Evolutionary conservation across 2,113 vertebrate genomes (phyloP).

Genomic region (Leptosomus discolor): DNA sequence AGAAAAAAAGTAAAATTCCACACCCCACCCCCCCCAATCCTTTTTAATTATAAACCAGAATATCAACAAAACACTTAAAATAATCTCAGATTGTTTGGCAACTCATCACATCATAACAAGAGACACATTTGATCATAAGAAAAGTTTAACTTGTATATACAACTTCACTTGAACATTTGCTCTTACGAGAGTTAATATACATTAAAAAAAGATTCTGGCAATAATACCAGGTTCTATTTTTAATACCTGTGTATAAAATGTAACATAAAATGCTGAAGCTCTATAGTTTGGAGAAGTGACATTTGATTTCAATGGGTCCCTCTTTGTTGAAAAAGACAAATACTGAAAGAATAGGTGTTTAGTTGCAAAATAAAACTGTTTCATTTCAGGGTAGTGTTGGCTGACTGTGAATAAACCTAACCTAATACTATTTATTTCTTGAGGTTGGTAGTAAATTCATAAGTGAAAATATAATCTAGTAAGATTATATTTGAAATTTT

Average conservation of each 20-base stretch:
- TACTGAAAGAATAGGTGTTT: neutral
- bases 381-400: neutral
- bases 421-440: neutral
- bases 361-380: neutral
- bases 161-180: constrained; percentile 75
- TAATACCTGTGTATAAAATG: constrained; percentile 70
- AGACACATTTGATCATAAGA: constrained; percentile 77
- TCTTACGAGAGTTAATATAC: constrained; percentile 74
- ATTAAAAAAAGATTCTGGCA: constrained; percentile 75
- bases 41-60: constrained; percentile 79
- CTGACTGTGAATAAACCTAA: neutral
- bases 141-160: constrained; percentile 78
- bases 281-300: neutral
- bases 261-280: constrained; percentile 63
- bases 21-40: constrained; percentile 45
- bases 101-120: constrained; percentile 75
- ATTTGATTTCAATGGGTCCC: constrained; percentile 22
- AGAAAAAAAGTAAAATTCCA: constrained; percentile 18
- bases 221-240: constrained; percentile 64
- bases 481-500: constrained; percentile 51
- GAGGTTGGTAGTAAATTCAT: constrained; percentile 39
- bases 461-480: constrained; percentile 46
- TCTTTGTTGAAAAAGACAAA: constrained; percentile 48
- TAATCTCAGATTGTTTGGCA: constrained; percentile 81
- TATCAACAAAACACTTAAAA: constrained; percentile 79